A percentile compares a stretch with the other conserved stretches of the same genome.
Conservation (phyloP, 1,140 invertebrate species). For the Heliconius melpomene region DNA sequence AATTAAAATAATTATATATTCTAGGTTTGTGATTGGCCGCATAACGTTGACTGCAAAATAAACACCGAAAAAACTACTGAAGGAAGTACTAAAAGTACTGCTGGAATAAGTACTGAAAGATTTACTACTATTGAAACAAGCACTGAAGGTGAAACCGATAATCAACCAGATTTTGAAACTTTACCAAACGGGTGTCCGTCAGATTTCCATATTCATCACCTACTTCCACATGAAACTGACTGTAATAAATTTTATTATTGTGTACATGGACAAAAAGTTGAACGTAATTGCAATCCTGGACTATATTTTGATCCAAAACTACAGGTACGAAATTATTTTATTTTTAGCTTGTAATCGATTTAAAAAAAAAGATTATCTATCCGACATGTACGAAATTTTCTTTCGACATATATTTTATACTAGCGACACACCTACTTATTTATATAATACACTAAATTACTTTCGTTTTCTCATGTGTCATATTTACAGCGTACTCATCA, state of each 20-base stretch:
- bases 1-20: conserved; percentile 13
- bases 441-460: too few species aligned
- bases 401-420: too few species aligned
- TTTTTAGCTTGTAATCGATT: neutral
- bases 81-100: conserved; percentile 37
- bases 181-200: conserved; percentile 49
- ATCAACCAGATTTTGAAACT: neutral
- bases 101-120: neutral
- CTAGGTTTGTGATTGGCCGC: conserved; percentile 49
- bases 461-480: too few species aligned
- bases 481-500: too few species aligned
- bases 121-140: neutral
- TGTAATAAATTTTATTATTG: conserved; percentile 76
- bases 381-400: too few species aligned
- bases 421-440: too few species aligned
- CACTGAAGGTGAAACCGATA: neutral
- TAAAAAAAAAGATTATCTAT: too few species aligned
- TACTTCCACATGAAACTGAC: conserved; percentile 52
- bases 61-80: neutral
- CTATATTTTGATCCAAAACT: neutral
- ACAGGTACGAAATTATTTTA: neutral
- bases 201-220: conserved; percentile 43
- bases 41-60: conserved; percentile 36
- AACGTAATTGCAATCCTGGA: neutral
- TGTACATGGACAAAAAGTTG: conserved; percentile 60